A percentile compares a stretch with the other conserved stretches of the same genome.
phyloP scores from a whole-genome alignment of 1,140 invertebrate species.

The Fopius arisanus region DNA sequence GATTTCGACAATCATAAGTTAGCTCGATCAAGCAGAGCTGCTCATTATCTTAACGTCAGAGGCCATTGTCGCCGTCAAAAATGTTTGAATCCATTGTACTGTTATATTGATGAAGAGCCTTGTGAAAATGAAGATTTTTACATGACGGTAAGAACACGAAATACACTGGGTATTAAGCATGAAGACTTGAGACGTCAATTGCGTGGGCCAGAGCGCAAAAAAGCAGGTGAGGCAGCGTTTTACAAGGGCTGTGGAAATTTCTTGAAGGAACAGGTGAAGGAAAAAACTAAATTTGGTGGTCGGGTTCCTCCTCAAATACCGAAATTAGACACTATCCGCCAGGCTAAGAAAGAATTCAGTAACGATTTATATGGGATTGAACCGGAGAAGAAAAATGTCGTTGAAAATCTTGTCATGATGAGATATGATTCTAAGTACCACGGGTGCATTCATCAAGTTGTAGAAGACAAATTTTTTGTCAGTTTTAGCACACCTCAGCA shows the following conservation, averaged over 20 bases:
- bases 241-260: constrained; percentile 7
- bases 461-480: constrained; percentile 1
- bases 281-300: constrained; percentile 13
- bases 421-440: background rate
- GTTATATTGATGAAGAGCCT: constrained; percentile 5
- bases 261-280: background rate
- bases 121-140: constrained; percentile 3
- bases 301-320: background rate
- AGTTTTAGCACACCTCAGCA: constrained; percentile 7
- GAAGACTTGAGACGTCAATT: constrained; percentile 14
- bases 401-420: background rate
- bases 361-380: background rate
- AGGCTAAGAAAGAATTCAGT: constrained; percentile 21
- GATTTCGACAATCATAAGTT: background rate
- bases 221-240: background rate
- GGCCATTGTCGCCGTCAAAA: constrained; percentile 15
- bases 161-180: constrained; percentile 2
- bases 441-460: background rate
- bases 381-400: background rate
- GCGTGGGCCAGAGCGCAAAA: background rate
- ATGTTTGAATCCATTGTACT: constrained; percentile 9
- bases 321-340: constrained; percentile 2
- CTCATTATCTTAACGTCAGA: background rate
- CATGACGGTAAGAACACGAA: constrained; percentile 17
- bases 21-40: background rate